phyloP scores from a whole-genome alignment of 2,113 vertebrate genomes.

The Trinectes maculatus region DNA sequence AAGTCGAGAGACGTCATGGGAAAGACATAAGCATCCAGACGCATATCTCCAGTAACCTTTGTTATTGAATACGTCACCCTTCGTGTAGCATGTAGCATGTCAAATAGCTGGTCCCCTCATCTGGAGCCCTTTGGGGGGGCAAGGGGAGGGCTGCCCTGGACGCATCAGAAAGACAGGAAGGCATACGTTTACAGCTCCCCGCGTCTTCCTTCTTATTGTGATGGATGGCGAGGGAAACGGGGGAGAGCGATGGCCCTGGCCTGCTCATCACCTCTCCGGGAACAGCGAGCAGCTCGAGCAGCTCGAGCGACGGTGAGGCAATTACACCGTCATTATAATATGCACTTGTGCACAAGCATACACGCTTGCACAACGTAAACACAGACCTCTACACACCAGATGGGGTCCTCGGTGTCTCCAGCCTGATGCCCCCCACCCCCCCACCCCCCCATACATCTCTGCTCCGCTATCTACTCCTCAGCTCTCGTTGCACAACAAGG shows the following conservation, averaged over 20 bases:
- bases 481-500: conserved; percentile 43
- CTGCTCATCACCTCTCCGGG: conserved; percentile 65
- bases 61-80: conserved; percentile 16
- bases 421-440: conserved; percentile 31
- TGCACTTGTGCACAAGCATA: conserved; percentile 51
- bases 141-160: conserved; percentile 51
- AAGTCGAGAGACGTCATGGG: conserved; percentile 5
- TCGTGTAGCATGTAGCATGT: background rate
- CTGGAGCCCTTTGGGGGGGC: conserved; percentile 30
- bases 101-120: conserved; percentile 26
- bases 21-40: conserved; percentile 27
- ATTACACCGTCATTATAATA: conserved; percentile 64
- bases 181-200: conserved; percentile 50
- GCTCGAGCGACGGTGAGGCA: conserved; percentile 52
- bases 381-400: conserved; percentile 53
- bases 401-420: conserved; percentile 59
- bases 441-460: conserved; percentile 18
- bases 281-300: conserved; percentile 50
- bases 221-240: conserved; percentile 62
- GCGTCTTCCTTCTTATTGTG: conserved; percentile 70
- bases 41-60: conserved; percentile 27
- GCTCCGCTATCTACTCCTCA: conserved; percentile 37
- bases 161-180: conserved; percentile 23
- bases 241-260: conserved; percentile 59
- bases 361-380: conserved; percentile 52